Evolutionary conservation across 2,797 vertebrate species (phyloP), one percentile per base, ranked within the genome.

Genomic region (Serranus cabrilla): DNA sequence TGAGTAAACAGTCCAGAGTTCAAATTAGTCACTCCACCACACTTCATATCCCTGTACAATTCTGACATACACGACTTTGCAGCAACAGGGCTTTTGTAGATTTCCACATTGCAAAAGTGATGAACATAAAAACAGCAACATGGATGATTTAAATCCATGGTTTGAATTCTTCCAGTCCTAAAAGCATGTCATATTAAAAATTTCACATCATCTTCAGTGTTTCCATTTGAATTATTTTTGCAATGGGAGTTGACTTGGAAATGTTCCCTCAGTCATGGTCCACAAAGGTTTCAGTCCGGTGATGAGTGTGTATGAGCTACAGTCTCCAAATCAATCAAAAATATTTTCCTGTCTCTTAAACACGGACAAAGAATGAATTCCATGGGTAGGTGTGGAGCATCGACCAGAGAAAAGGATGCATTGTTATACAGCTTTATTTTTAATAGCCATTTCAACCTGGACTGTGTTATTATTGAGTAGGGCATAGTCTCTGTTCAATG

Each of bases 1-100:
- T 56, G 63, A 76, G 62, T 58, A 75, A 81, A 89, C 57, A 76
- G 73, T 71, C 39, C 77, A 74, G 25, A 84, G 79, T 76, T 80
- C 68, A 78, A 25, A 54, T 71, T 37, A 39, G 49, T 27, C 39
- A 12, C 31, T 63, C 0, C 18, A 57, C 17, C 9, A 23, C 9
- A 23, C n/a, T 40, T 50, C 11, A 37, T 18, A 52, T 54, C 10
- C 37, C 13, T n/a, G 43, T 7, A 9, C 9, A 16, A 8, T 67
- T 55, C 71, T n/a, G 14, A 39, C 25, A 70, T 62, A 43, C 40
- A 4, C 23, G 7, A 37, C 17, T 60, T n/a, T 14, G 47, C 13
- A 0, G 16, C 27, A 58, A 47, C 7, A 52, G 18, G 13, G 23
- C 23, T 27, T 62, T 10, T 13, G n/a, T 16, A 51, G 13, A 50